A percentile compares a stretch with the other conserved stretches of the same genome.
Evolutionary conservation across 2,113 vertebrate species (phyloP).

Genomic region (Tenrec ecaudatus): DNA sequence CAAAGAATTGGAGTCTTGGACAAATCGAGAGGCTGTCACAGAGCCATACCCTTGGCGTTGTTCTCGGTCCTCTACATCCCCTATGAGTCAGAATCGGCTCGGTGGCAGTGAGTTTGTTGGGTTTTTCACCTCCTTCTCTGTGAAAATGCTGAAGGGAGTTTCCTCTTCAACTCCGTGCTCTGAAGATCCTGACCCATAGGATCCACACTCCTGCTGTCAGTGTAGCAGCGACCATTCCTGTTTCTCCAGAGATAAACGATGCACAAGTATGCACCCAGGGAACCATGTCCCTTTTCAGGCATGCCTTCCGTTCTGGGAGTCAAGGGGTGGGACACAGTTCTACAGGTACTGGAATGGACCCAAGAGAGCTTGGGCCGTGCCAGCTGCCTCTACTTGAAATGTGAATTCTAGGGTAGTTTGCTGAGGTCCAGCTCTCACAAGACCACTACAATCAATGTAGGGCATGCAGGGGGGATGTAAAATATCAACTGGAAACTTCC

Average conservation of each 20-base stretch:
- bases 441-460: neutral
- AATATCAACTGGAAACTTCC: neutral
- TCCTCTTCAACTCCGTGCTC: neutral
- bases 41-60: neutral
- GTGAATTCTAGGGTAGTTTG: neutral
- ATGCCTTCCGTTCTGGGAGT: neutral
- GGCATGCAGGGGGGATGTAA: neutral
- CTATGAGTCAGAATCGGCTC: no score
- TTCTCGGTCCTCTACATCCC: no score
- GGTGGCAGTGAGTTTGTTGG: neutral
- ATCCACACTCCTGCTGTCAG: neutral
- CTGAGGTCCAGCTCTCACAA: neutral
- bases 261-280: neutral
- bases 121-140: neutral
- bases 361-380: neutral
- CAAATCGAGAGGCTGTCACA: neutral
- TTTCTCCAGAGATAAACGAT: neutral
- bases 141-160: neutral
- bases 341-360: neutral
- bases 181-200: neutral
- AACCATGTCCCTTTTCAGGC: no score
- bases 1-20: neutral
- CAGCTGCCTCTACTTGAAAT: neutral
- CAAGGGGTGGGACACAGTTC: neutral
- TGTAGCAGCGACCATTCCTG: neutral